Percentiles rank a stretch among this genome's conserved stretches.
Conservation (phyloP, 2,113 vertebrate genomes). For the Australoheros scitulus region DNA sequence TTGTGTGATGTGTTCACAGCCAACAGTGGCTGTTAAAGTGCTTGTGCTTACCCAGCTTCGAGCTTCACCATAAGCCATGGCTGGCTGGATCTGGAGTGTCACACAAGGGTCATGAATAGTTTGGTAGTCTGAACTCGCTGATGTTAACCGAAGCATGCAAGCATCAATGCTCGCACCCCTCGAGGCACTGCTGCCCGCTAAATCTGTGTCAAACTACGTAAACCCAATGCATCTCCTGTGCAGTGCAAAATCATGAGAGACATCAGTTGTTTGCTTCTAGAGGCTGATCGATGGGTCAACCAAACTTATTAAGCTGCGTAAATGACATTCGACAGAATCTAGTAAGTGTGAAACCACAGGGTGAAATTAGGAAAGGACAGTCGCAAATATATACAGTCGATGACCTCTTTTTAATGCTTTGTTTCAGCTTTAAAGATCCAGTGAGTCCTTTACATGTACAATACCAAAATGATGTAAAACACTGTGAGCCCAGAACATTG, state of each 20-base stretch:
- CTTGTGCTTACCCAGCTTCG: conserved; percentile 4
- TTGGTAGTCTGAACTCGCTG: conserved; percentile 66
- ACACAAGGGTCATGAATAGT: conserved; percentile 59
- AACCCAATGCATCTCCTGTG: conserved; percentile 37
- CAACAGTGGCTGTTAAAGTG: neutral
- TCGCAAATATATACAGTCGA: neutral
- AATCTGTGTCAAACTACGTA: conserved; percentile 69
- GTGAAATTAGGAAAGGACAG: neutral
- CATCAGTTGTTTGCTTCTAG: conserved; percentile 21
- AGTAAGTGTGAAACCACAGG: conserved; percentile 6
- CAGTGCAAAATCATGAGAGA: conserved; percentile 25
- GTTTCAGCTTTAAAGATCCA: conserved; percentile 5
- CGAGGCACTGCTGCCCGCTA: conserved; percentile 51
- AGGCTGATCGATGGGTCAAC: conserved; percentile 48
- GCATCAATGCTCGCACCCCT: conserved; percentile 44
- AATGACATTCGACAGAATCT: conserved; percentile 50
- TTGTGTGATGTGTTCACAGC: conserved; percentile 17
- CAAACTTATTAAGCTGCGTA: conserved; percentile 46
- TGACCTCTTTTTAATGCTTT: conserved; percentile 25
- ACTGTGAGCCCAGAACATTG: neutral
- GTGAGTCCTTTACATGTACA: neutral
- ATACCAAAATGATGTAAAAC: neutral
- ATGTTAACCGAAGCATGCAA: conserved; percentile 59
- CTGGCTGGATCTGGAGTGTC: conserved; percentile 49
- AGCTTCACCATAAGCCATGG: conserved; percentile 44